A percentile compares a stretch with the other conserved stretches of the same genome.
Conservation (phyloP, 2,888 invertebrate species). For the Lasioglossum lativentre region DNA sequence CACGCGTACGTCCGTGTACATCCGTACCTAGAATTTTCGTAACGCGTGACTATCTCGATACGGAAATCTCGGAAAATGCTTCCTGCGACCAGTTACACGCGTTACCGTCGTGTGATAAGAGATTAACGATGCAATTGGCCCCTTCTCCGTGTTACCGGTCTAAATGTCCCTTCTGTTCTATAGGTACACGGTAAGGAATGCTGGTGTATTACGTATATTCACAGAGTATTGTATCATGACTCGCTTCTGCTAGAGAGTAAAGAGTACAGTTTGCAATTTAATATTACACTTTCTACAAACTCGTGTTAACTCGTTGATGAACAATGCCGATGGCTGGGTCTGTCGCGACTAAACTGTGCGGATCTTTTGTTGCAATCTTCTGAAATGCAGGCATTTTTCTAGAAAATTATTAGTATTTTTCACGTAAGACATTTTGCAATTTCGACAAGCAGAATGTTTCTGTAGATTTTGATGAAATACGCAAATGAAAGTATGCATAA, state of each 20-base stretch:
- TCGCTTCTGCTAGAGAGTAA: constrained; percentile 60
- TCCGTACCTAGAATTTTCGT: constrained; percentile 30
- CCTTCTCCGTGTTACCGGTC: constrained; percentile 13
- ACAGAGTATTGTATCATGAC: constrained; percentile 33
- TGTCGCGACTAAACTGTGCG: no score
- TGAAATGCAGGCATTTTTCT: neutral
- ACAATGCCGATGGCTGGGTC: neutral
- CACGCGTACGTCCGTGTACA: neutral
- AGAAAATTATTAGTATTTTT: neutral
- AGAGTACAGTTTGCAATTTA: constrained; percentile 37
- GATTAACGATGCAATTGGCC: neutral
- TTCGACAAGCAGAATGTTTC: neutral
- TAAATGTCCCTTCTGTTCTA: constrained; percentile 39
- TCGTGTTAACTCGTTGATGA: neutral
- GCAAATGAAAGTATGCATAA: neutral
- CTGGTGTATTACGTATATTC: constrained; percentile 30
- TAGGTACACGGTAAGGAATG: constrained; percentile 60
- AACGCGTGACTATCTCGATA: constrained; percentile 24
- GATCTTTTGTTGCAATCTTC: no score
- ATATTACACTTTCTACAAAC: constrained; percentile 46
- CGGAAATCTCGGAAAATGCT: constrained; percentile 12
- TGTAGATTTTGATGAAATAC: neutral
- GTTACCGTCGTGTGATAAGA: constrained; percentile 18
- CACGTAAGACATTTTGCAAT: neutral
- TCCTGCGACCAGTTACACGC: constrained; percentile 24